Base-by-base conservation (phyloP, 2,797 vertebrate genomes). In the Anabacerthia variegaticeps region DNA sequence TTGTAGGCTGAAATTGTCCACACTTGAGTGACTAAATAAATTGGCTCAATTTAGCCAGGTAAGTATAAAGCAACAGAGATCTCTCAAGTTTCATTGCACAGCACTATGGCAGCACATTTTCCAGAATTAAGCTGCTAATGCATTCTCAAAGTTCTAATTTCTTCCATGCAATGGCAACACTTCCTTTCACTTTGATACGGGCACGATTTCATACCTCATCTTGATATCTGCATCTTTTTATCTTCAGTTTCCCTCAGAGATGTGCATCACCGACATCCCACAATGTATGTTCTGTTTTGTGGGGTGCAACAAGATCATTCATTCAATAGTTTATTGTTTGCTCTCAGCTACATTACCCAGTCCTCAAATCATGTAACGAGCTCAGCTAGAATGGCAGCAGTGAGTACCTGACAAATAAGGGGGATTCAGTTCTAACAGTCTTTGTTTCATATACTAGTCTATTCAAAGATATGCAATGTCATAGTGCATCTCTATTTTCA, bases 241-340 rank as follows among this genome's bases (percentile, higher is more conserved):
- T 93, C 94, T 88, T 94, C 49, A 77, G 74, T 95, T 93, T 96
- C 93, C 63, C 74, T 52, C 39, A 52, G 78, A 88, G 93, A 75
- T 68, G 62, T 88, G 85, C 89, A 87, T 90, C 83, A 68, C 61
- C 0, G 5, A 76, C 88, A 87, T 59, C 44, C 67, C 63, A 96
- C 93, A 96, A 92, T 90, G 76, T 52, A 20, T 7, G 19, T 69
- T 95, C 78, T 97, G 94, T 94, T 92, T 78, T 54, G n/a, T 43
- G 74, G 83, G 34, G 24, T 81, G 83, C 77, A 93, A 66, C 18
- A 46, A 46, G 83, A 92, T 14, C 48, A n/a, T 49, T 90, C 71
- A 36, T 77, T 96, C 91, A 96, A 87, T 71, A 82, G 85, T 30
- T 91, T 85, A 67, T 76, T 93, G 73, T 93, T 82, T 84, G 39